Conservation (phyloP, 2,888 invertebrate genomes). For the Aleiodes testaceus region DNA sequence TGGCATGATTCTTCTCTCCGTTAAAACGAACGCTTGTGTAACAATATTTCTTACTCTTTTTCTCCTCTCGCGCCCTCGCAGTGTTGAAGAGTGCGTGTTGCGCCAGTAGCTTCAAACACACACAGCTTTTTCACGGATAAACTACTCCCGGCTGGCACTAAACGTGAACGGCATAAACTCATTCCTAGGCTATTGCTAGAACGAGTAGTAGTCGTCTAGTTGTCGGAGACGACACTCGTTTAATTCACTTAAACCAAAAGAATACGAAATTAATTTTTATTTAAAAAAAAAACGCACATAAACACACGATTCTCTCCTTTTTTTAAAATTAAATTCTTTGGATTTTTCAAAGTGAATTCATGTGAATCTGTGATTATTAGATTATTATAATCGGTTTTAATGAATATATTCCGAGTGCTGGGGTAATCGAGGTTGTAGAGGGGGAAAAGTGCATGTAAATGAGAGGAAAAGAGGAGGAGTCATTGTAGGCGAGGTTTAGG, state of each 20-base stretch:
- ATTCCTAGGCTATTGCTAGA: conserved; percentile 40
- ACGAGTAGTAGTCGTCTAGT: conserved; percentile 39
- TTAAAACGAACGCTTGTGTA: conserved; percentile 29
- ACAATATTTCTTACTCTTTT: background rate
- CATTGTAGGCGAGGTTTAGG: conserved; percentile 29
- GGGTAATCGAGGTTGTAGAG: conserved; percentile 35
- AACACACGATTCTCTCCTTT: too few species aligned
- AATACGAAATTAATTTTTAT: too few species aligned
- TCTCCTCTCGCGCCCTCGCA: conserved; percentile 8
- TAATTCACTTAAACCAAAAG: background rate
- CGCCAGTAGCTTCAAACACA: conserved; percentile 16
- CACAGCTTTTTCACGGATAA: too few species aligned
- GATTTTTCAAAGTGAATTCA: too few species aligned
- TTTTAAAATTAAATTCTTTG: too few species aligned
- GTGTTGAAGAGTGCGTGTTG: conserved; percentile 12
- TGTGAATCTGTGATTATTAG: too few species aligned
- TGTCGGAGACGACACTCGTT: conserved; percentile 34
- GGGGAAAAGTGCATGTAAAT: conserved; percentile 30
- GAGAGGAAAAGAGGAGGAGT: conserved; percentile 22
- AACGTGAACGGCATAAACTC: conserved; percentile 37
- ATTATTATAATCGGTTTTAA: conserved; percentile 40
- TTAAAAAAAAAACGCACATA: too few species aligned
- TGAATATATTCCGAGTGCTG: conserved; percentile 30
- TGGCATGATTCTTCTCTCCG: background rate
- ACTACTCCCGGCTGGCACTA: too few species aligned